A percentile compares a stretch with the other conserved stretches of the same genome.
phyloP scores from a whole-genome alignment of 2,888 invertebrate genomes.

The Hydraecia micacea region DNA sequence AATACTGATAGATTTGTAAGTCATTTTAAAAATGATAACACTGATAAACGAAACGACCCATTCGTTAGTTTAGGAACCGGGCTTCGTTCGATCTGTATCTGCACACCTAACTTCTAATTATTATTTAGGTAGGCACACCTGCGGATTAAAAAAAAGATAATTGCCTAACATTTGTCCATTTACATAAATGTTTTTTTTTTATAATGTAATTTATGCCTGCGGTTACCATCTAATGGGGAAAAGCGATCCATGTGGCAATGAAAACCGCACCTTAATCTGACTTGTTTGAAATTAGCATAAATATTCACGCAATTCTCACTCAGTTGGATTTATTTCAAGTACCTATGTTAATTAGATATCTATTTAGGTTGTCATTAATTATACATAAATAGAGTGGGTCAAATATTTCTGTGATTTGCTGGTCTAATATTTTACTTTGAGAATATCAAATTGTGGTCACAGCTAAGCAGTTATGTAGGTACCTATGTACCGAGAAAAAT shows the following conservation, averaged over 20 bases:
- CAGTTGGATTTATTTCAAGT: conserved; percentile 38
- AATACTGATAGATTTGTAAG: neutral
- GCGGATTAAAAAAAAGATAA: neutral
- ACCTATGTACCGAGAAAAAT: neutral
- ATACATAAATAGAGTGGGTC: conserved; percentile 29
- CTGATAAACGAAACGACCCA: neutral
- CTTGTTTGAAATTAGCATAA: conserved; percentile 35
- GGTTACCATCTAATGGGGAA: neutral
- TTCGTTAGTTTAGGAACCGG: too few relatives aligned
- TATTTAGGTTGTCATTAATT: conserved; percentile 29
- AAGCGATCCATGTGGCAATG: conserved; percentile 21
- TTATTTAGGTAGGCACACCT: neutral
- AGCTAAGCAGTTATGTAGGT: neutral
- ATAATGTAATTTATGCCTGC: conserved; percentile 2
- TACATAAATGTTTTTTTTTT: neutral
- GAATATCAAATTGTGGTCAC: neutral
- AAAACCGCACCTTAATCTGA: conserved; percentile 43
- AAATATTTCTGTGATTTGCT: conserved; percentile 32
- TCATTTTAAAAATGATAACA: neutral
- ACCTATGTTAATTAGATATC: conserved; percentile 37
- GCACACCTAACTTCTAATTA: neutral
- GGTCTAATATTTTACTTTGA: conserved; percentile 3
- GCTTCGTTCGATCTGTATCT: neutral
- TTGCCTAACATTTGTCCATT: conserved; percentile 17
- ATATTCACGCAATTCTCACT: conserved; percentile 44